Percentiles rank a stretch among this genome's conserved stretches.
Conservation (phyloP, 2,797 vertebrate genomes). For the Masticophis lateralis region DNA sequence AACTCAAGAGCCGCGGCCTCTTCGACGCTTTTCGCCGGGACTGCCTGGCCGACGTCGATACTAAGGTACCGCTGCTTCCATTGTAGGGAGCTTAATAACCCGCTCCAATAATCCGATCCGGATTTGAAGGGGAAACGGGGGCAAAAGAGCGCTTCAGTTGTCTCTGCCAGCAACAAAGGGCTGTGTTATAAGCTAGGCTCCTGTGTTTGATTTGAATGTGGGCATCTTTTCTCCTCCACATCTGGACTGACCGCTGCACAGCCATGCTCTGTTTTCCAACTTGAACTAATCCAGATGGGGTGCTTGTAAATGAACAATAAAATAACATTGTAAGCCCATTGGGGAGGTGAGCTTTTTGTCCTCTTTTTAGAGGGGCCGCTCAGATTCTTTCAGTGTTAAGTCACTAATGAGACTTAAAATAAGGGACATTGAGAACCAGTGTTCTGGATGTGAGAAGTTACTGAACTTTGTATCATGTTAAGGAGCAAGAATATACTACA, state of each 20-base stretch:
- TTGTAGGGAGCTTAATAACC: not conserved
- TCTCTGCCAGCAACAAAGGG: not conserved
- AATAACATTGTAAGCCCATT: not conserved
- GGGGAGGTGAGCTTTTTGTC: not conserved
- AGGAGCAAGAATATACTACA: not conserved
- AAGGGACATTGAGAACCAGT: not conserved
- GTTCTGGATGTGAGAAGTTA: not conserved
- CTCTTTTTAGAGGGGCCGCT: not conserved
- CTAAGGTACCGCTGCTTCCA: conserved; percentile 78
- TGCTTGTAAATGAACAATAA: not conserved
- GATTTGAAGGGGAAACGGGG: not conserved
- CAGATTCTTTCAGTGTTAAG: not conserved
- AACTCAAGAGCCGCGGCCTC: conserved; percentile 92
- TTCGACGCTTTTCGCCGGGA: conserved; percentile 96
- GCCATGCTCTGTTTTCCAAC: not conserved
- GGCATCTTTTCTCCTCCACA: not conserved
- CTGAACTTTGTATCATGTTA: not conserved
- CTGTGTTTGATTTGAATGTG: not conserved
- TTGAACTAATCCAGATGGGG: not conserved
- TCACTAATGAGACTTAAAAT: not conserved
- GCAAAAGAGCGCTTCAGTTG: not conserved
- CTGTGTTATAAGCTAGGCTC: not conserved
- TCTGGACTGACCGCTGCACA: not conserved
- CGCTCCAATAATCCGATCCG: not conserved
- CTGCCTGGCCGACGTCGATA: conserved; percentile 96